Percentiles rank a stretch among this genome's conserved stretches.
Evolutionary conservation across 2,888 invertebrate species (phyloP).

Genomic region (Leptothorax acervorum): DNA sequence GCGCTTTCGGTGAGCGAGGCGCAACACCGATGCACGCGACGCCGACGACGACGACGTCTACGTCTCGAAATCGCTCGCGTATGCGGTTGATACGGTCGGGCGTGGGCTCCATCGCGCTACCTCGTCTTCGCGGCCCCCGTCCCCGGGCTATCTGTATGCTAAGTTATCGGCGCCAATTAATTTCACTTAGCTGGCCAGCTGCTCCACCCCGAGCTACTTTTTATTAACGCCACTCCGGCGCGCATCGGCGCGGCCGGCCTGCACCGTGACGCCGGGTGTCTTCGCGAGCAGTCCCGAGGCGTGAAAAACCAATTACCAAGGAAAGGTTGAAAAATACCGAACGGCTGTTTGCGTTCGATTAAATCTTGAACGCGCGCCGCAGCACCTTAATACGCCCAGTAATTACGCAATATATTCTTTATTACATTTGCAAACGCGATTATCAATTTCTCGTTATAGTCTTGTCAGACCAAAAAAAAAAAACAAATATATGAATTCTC

Average conservation of each 20-base stretch:
- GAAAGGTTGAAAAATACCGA: conserved; percentile 20
- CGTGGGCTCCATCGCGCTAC: conserved; percentile 50
- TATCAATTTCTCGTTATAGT: neutral
- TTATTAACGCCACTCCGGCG: conserved; percentile 44
- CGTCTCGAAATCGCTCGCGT: conserved; percentile 52
- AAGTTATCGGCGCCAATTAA: conserved; percentile 74
- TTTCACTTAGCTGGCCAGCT: conserved; percentile 76
- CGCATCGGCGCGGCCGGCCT: neutral
- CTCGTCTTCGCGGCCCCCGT: conserved; percentile 54
- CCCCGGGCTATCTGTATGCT: conserved; percentile 63
- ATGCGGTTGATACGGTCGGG: conserved; percentile 42
- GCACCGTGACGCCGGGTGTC: conserved; percentile 32
- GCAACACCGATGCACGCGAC: conserved; percentile 19
- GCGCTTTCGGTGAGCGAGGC: conserved; percentile 13
- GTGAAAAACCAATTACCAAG: conserved; percentile 29
- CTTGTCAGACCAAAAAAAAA: neutral
- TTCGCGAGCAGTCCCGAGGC: conserved; percentile 7
- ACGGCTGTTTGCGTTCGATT: conserved; percentile 22
- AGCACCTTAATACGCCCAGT: neutral
- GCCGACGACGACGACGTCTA: neutral
- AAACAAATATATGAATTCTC: neutral
- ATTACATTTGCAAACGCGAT: neutral
- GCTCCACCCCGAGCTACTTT: conserved; percentile 48
- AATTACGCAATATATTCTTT: neutral
- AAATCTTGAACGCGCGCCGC: conserved; percentile 1